Evolutionary conservation across 2,797 vertebrate species (phyloP).

Genomic region (Apogon talboti): DNA sequence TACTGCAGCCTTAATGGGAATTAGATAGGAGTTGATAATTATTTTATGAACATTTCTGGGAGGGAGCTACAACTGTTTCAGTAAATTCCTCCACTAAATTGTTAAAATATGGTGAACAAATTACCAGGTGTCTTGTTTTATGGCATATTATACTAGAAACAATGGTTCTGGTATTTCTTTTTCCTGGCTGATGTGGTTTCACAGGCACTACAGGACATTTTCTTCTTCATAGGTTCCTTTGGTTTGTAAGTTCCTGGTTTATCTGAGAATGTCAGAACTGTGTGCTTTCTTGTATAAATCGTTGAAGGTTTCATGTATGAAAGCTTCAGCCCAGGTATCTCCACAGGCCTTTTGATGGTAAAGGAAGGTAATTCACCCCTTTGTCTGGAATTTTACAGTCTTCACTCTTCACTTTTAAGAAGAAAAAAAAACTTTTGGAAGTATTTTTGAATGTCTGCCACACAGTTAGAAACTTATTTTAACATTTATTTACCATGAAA

Average conservation of each 20-base stretch:
- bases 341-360: constrained; percentile 35
- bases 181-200: neutral
- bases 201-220: neutral
- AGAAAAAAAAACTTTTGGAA: constrained; percentile 47
- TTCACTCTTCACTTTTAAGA: constrained; percentile 19
- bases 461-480: constrained; percentile 30
- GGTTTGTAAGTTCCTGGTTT: neutral
- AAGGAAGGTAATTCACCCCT: constrained; percentile 18
- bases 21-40: too few relatives aligned
- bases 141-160: too few relatives aligned
- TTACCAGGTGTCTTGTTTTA: too few relatives aligned
- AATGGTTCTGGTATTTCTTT: too few relatives aligned
- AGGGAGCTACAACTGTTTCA: too few relatives aligned
- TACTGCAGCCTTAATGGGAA: too few relatives aligned
- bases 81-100: too few relatives aligned
- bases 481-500: constrained; percentile 68
- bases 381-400: constrained; percentile 6
- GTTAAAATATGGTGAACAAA: too few relatives aligned
- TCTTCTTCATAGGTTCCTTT: neutral
- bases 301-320: neutral
- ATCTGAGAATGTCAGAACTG: too few relatives aligned
- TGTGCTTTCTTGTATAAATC: too few relatives aligned
- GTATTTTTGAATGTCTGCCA: constrained; percentile 51
- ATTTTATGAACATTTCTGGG: too few relatives aligned
- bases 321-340: constrained; percentile 55